A percentile compares a stretch with the other conserved stretches of the same genome.
These are phyloP conservation scores for Pelochelys cantorii DNA, from an alignment of 2,797 vertebrate genomes.

Conservation along the genomic window DNA sequence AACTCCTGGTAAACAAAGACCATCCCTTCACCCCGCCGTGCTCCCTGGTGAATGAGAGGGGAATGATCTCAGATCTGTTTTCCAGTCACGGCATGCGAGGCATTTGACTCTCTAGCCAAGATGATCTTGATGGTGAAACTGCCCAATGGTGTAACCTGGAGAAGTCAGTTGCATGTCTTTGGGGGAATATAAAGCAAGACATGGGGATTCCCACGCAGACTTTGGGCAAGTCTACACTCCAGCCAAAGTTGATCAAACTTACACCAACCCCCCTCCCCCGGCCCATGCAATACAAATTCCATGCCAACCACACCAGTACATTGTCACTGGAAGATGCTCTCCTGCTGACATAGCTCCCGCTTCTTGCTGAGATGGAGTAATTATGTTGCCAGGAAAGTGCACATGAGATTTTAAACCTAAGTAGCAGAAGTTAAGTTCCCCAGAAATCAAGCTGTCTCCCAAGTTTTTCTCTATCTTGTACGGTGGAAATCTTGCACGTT, in stretches of 20 bases:
- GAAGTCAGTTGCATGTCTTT: fast-evolving
- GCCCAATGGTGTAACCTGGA: not conserved
- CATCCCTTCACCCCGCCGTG: not conserved
- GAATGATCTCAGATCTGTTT: not conserved
- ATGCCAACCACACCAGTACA: no score
- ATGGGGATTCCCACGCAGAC: no score
- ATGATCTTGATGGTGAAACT: not conserved
- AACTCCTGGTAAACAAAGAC: fast-evolving
- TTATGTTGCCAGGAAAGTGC: no score
- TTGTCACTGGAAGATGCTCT: no score
- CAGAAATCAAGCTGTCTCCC: not conserved
- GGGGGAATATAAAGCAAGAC: not conserved
- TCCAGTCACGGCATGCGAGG: not conserved
- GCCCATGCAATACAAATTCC: no score
- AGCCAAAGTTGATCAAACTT: no score
- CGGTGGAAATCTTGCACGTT: not conserved
- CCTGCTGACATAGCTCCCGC: no score
- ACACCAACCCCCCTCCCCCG: no score
- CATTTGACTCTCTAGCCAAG: not conserved
- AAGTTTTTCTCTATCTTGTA: not conserved
- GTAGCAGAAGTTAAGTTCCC: not conserved
- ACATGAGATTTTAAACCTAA: not conserved
- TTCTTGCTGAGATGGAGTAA: no score
- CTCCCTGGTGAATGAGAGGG: no score
- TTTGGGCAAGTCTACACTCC: no score